These are phyloP conservation scores for Lasioglossum figueresi DNA, from an alignment of 2,888 invertebrate genomes.

Conservation along the genomic window DNA sequence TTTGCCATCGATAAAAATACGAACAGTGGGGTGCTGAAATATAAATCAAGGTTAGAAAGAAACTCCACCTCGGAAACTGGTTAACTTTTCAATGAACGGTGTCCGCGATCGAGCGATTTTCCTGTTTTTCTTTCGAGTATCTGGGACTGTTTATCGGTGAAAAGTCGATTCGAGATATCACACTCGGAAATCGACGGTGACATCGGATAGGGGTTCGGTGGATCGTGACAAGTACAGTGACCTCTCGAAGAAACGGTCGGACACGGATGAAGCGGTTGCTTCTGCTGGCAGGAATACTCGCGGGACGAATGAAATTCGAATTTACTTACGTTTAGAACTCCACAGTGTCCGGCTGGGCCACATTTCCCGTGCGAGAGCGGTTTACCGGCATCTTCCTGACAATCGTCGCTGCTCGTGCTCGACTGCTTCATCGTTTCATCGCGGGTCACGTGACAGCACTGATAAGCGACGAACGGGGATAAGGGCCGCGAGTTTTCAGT, in stretches of 20 bases:
- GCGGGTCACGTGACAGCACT: slow-evolving; percentile 21
- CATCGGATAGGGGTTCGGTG: slow-evolving; percentile 4
- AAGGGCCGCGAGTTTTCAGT: not conserved
- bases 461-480: not conserved
- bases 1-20: not conserved
- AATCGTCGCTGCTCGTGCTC: slow-evolving; percentile 38
- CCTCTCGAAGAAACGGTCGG: slow-evolving; percentile 9
- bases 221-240: slow-evolving; percentile 41
- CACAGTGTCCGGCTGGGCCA: slow-evolving; percentile 44
- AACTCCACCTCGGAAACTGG: not conserved
- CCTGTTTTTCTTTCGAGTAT: not conserved
- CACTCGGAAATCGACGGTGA: not conserved
- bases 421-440: slow-evolving; percentile 53
- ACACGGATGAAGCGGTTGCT: not conserved
- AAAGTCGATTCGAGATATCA: not conserved
- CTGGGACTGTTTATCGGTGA: not conserved
- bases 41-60: not conserved
- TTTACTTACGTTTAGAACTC: slow-evolving; percentile 63
- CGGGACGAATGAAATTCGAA: not conserved
- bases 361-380: slow-evolving; percentile 49
- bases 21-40: not conserved
- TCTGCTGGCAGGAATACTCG: not conserved
- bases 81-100: not conserved
- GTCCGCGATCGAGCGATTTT: not conserved
- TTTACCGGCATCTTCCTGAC: slow-evolving; percentile 64